These are phyloP conservation scores for Drosophila saltans DNA, from an alignment of 1,140 invertebrate species.

Conservation along the genomic window DNA sequence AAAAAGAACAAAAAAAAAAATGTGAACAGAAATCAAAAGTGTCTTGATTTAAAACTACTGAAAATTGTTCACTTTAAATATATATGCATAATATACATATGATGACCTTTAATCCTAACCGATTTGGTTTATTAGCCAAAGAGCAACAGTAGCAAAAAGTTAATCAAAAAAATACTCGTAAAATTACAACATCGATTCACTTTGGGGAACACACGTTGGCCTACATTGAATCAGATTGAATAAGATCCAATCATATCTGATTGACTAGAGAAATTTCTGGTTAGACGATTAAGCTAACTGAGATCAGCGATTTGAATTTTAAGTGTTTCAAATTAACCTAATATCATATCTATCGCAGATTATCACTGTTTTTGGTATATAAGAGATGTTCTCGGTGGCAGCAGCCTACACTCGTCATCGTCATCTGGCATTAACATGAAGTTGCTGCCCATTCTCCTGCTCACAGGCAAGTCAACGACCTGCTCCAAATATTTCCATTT, in stretches of 20 bases:
- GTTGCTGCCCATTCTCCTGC: slow-evolving; percentile 35
- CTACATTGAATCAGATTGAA: slow-evolving; percentile 1
- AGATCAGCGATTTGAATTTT: slow-evolving; percentile 35
- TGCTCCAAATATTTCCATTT: background rate
- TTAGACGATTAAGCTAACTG: background rate
- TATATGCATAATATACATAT: too few species aligned
- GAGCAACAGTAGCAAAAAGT: background rate
- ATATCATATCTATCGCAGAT: slow-evolving; percentile 26
- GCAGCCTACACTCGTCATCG: slow-evolving; percentile 36
- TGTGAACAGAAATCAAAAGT: slow-evolving; percentile 13
- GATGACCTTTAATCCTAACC: slow-evolving; percentile 4
- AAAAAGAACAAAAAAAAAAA: slow-evolving; percentile 1
- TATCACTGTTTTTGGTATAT: slow-evolving; percentile 37
- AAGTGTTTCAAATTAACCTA: slow-evolving; percentile 54
- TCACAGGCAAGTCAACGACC: slow-evolving; percentile 36
- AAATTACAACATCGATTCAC: slow-evolving; percentile 3
- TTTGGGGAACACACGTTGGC: background rate
- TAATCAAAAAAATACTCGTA: background rate
- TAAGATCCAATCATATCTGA: background rate
- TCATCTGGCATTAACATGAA: slow-evolving; percentile 35
- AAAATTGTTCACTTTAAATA: background rate
- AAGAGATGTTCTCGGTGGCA: slow-evolving; percentile 16
- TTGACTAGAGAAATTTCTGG: slow-evolving; percentile 16
- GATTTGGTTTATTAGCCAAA: slow-evolving; percentile 1
- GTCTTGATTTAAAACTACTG: background rate